Conservation (phyloP, 2,797 vertebrate species). For the Benthosema pterotum region DNA sequence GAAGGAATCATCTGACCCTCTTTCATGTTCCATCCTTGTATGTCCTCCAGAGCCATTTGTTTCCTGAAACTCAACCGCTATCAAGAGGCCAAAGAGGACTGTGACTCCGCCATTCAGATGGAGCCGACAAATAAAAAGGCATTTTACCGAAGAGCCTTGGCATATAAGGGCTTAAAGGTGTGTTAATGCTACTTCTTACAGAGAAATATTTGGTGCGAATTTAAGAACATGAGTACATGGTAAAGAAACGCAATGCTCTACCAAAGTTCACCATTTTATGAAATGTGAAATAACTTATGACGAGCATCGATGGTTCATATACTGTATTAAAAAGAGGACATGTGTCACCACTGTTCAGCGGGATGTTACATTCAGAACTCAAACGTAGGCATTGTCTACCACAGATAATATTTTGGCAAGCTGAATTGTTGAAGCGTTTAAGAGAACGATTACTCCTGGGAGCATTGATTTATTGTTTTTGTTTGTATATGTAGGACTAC, state of each 20-base stretch:
- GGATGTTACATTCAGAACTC: no score
- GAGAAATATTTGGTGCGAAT: no score
- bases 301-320: no score
- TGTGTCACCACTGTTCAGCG: no score
- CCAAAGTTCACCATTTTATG: no score
- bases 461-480: background rate
- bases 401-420: no score
- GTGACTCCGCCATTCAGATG: constrained; percentile 86
- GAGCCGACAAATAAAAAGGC: constrained; percentile 92
- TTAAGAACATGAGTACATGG: no score
- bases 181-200: background rate
- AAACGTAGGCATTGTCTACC: no score
- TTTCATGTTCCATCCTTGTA: background rate
- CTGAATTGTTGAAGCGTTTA: no score
- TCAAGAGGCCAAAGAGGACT: constrained; percentile 91
- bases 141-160: constrained; percentile 91
- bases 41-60: constrained; percentile 88
- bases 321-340: no score
- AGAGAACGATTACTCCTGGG: background rate
- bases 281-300: no score
- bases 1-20: background rate
- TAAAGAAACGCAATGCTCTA: no score
- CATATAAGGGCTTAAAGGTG: constrained; percentile 93
- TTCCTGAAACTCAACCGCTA: constrained; percentile 87
- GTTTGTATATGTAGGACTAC: constrained; percentile 83